phyloP scores from a whole-genome alignment of 2,888 invertebrate genomes.

The Sminthurinus aureus region DNA sequence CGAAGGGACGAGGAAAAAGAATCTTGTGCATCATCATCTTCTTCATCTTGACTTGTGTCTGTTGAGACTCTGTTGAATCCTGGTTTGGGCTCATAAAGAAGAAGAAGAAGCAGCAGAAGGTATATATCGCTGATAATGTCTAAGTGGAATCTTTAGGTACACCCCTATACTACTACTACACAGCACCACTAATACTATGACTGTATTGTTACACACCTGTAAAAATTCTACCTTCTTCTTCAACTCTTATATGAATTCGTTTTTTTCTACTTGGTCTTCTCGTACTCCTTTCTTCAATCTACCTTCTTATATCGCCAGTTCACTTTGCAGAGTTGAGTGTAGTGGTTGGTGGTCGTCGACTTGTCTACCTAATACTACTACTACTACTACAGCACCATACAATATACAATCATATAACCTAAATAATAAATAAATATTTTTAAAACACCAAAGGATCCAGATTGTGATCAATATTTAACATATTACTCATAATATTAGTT shows the following conservation, averaged over 20 bases:
- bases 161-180: not conserved
- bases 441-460: too few relatives aligned
- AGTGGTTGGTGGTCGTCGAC: constrained; percentile 13
- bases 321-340: constrained; percentile 3
- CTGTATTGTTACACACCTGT: not conserved
- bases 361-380: not conserved
- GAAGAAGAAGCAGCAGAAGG: not conserved
- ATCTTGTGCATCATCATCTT: not conserved
- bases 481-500: too few relatives aligned
- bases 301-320: constrained; percentile 2
- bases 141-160: not conserved
- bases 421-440: too few relatives aligned
- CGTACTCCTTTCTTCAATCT: not conserved
- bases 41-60: not conserved
- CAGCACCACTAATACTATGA: not conserved
- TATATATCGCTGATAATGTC: not conserved
- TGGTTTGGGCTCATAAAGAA: too few relatives aligned
- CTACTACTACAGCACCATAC: not conserved
- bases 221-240: not conserved
- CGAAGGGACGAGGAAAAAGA: not conserved
- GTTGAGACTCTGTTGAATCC: not conserved
- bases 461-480: too few relatives aligned
- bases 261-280: not conserved
- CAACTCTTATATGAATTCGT: constrained; percentile 3
- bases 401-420: not conserved